Evolutionary conservation across 2,113 vertebrate genomes (phyloP).

Genomic region (Ailuropoda melanoleuca): DNA sequence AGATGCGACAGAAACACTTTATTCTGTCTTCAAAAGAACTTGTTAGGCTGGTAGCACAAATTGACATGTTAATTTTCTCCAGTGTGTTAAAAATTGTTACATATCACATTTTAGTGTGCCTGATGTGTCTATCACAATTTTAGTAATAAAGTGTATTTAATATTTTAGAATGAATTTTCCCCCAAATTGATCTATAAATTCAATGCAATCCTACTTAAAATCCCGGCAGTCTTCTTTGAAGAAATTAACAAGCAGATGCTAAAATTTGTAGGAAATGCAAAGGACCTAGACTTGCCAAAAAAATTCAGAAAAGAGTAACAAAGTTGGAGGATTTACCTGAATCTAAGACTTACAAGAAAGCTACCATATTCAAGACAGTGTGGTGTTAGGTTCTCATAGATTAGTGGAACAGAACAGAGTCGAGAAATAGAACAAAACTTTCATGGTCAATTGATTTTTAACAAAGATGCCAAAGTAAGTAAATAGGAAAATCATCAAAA

Average conservation of each 20-base stretch:
- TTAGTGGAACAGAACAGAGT: neutral
- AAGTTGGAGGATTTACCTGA: neutral
- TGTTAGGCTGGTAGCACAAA: neutral
- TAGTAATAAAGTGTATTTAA: neutral
- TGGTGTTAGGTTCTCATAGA: neutral
- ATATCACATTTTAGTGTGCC: neutral
- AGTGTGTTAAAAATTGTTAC: neutral
- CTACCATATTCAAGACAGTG: neutral
- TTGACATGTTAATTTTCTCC: neutral
- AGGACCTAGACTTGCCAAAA: neutral
- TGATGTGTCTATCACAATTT: neutral
- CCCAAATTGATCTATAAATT: neutral
- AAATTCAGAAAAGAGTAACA: neutral
- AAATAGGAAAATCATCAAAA: neutral
- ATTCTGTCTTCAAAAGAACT: neutral
- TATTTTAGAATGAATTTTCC: neutral
- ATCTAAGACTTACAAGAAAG: neutral
- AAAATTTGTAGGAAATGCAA: slow-evolving; percentile 12
- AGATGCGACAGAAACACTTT: neutral
- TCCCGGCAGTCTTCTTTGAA: neutral
- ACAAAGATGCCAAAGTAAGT: neutral
- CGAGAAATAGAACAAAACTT: neutral
- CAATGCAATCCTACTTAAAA: slow-evolving; percentile 4
- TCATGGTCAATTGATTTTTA: neutral
- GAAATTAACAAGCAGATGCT: neutral